Percentiles rank a stretch among this genome's conserved stretches.
Evolutionary conservation across 2,888 invertebrate genomes (phyloP).

Genomic region (Embidobia sp.): DNA sequence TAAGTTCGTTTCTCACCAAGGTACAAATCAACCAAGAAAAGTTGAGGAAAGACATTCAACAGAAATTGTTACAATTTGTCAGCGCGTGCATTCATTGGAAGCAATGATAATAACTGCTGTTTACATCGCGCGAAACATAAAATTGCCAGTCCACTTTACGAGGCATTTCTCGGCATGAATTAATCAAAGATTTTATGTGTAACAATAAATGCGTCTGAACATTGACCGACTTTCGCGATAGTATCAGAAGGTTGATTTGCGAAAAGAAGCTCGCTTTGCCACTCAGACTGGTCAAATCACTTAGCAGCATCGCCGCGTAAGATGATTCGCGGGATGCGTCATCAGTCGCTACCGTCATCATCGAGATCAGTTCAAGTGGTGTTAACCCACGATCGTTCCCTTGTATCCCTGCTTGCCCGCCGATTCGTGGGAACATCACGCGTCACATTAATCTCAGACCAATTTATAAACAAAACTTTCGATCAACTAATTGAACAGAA

Average conservation of each 20-base stretch:
- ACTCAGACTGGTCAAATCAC: slow-evolving; percentile 67
- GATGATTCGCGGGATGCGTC: slow-evolving; percentile 76
- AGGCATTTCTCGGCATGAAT: slow-evolving; percentile 35
- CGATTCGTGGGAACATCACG: slow-evolving; percentile 77
- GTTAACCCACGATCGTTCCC: slow-evolving; percentile 75
- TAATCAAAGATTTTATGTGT: slow-evolving; percentile 42
- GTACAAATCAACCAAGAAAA: too few species aligned
- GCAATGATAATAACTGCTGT: slow-evolving; percentile 18
- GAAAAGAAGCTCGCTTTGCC: slow-evolving; percentile 52
- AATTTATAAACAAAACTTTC: slow-evolving; percentile 53
- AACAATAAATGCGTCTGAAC: slow-evolving; percentile 53
- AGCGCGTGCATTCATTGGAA: background rate
- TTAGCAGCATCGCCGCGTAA: slow-evolving; percentile 69
- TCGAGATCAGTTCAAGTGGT: slow-evolving; percentile 80
- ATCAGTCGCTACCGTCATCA: slow-evolving; percentile 73
- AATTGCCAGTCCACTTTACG: slow-evolving; percentile 29
- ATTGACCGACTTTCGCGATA: slow-evolving; percentile 59
- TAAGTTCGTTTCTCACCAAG: too few species aligned
- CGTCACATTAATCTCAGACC: slow-evolving; percentile 56
- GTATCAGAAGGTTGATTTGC: slow-evolving; percentile 48
- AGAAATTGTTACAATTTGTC: too few species aligned
- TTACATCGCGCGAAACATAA: slow-evolving; percentile 16
- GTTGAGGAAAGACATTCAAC: too few species aligned
- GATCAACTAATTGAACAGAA: slow-evolving; percentile 54
- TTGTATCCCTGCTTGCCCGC: slow-evolving; percentile 70